Evolutionary conservation across 1,140 invertebrate species (phyloP), one percentile per base, ranked within the genome.

Genomic region (Listronotus bonariensis): DNA sequence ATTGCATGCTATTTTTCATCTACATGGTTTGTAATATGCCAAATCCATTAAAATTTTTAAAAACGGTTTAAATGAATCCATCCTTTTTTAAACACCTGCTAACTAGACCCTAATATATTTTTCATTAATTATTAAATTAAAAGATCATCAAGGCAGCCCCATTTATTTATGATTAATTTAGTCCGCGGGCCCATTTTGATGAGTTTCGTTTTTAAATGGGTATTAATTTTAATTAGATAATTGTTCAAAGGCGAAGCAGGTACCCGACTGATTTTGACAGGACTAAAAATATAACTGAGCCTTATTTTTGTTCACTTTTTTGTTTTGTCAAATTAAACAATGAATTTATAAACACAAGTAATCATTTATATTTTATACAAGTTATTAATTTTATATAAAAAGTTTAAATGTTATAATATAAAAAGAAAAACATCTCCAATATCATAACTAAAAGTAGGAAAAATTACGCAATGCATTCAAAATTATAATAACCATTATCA

Each of bases 181-280:
- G 69, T 72, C 62, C 70, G 68, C 67, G 67, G 72, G 73, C 67
- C 56, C 36, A 52, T 70, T 72, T 63, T 77, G 76, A 78, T 76
- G 75, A 78, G 74, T 75, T 75, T 70, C 58, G 59, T 70, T 75
- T 76, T 78, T 76, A 75, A 76, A 77, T 68, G 74, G 71, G 67
- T 73, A 77, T 77, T 76, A 78, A 78, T 78, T 78, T 78, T 78
- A 78, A 78, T 78, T 78, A 77, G 74, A 75, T 77, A 77, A 78
- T 78, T 78, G 76, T 74, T 76, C 67, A 73, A 70, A 76, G 74
- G 68, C 67, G 34, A 42, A 34, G 40, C 49, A 63, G 60, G 49
- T 63, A 63, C 12, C 60, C 40, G 60, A 36, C 52, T 32, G 34
- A 46, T 46, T 36, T 58, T 32, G 43, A 58, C 56, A 56, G 54